Base-by-base conservation (phyloP, 2,888 invertebrate species). In the Pammene aurita region DNA sequence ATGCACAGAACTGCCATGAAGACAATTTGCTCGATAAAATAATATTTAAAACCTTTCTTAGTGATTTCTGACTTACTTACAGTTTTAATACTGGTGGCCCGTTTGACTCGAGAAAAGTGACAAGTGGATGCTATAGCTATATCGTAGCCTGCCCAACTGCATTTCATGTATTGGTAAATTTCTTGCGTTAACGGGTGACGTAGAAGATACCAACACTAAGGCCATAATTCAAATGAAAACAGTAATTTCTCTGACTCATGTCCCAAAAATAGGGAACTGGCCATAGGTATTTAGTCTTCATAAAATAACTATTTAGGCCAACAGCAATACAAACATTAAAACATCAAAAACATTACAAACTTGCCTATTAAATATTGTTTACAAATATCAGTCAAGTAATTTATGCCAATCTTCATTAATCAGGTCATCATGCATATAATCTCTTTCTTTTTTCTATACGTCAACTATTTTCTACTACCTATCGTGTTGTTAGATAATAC, bases 1-100 rank as follows among this genome's bases (percentile, higher is more conserved):
- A 68, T 52, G 50, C 68, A 68, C 71, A 66, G 68, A 68, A 18
- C 11, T 35, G 62, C 34, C 46, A 56, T 11, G 38, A 48, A 2
- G 11, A 35, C 44, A 9, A 18, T 9, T 13, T 61, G 14, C 11
- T 38, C 50, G n/a, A 16, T 56, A 46, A n/a, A n/a, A n/a, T n/a
- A n/a, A n/a, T n/a, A n/a, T n/a, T n/a, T n/a, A n/a, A n/a, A n/a
- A n/a, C n/a, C n/a, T 26, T 26, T 26, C 26, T 26, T 26, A 26
- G 26, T 26, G 1, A 26, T 26, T 26, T 26, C 26, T 26, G 26
- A 26, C 26, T 26, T n/a, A n/a, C n/a, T n/a, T 26, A 26, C 26
- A 4, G 26, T 2, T 26, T 26, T 26, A 26, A 26, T 26, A 26
- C 4, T 26, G 26, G 26, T 26, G 26, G 26, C 26, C 26, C 26